Base-by-base conservation (phyloP, 2,113 vertebrate genomes). In the Otolemur garnettii region DNA sequence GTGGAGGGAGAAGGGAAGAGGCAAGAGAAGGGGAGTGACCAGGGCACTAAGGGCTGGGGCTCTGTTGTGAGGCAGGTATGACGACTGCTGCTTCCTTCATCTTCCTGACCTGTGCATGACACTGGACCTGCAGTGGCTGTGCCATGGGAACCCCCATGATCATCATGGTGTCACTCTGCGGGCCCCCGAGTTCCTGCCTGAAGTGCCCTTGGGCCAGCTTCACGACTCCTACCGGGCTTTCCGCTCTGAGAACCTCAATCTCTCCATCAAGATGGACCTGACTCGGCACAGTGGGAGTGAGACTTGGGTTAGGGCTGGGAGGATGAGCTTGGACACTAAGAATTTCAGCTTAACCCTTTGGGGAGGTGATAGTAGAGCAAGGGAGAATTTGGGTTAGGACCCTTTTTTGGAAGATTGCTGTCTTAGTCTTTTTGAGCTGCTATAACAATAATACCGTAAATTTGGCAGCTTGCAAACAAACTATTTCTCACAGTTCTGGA, bases 141-240 rank as follows among this genome's bases (percentile, higher is more conserved):
- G 99, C 97, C 99, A 99, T 2, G 99, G 99, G 35, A 99, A 99
- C 98, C 99, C 99, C 88, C 98, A 99, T 0, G 99, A 99, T 98
- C 99, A 99, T 97, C 99, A 99, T 0, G 90, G 99, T 0, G 99
- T 99, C 95, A 99, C 98, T 97, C 98, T 99, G 93, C 99, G 99
- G 98, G 99, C 99, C 94, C 99, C 99, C 0, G 99, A 99, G 72
- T 99, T 98, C 82, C 97, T 99, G 81, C 98, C 99, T 0, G 99
- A 99, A 30, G 98, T 99, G 96, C 99, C 99, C 0, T 98, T 99
- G 90, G 99, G 99, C 95, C 99, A 99, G 98, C 98, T 99, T 35
- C 99, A 99, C 1, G 99, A 99, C 97, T 99, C 99, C 91, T 99
- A 99, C 98, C 99, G 99, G 98, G 99, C 99, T 77, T 99, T 99